phyloP scores from a whole-genome alignment of 2,797 vertebrate genomes.

The Pseudochromis fuscus region DNA sequence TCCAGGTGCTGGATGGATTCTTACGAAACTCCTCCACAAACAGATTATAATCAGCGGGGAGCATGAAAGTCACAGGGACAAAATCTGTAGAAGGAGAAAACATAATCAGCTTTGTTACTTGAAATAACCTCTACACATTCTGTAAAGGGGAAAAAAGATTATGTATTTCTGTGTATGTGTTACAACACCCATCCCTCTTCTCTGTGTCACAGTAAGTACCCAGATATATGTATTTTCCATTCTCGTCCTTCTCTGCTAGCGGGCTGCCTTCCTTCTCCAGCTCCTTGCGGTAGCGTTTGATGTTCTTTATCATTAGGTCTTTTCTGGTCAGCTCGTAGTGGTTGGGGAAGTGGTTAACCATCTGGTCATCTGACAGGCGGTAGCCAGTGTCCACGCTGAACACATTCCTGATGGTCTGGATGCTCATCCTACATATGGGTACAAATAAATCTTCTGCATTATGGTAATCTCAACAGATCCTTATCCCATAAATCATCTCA shows the following conservation, averaged over 20 bases:
- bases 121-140: background rate
- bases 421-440: conserved; percentile 91
- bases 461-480: background rate
- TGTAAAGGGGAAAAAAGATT: background rate
- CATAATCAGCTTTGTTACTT: background rate
- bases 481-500: background rate
- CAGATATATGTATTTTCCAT: conserved; percentile 95
- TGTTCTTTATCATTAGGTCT: conserved; percentile 99
- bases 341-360: conserved; percentile 99
- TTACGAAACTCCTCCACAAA: conserved; percentile 99
- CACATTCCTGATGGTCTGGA: conserved; percentile 96
- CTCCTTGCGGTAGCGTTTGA: conserved; percentile 96
- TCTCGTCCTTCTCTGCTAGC: conserved; percentile 96
- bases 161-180: background rate
- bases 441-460: conserved; percentile 4
- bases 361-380: conserved; percentile 96
- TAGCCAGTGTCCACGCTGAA: conserved; percentile 98
- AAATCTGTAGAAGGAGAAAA: conserved; percentile 87
- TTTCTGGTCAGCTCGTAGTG: conserved; percentile 98
- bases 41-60: conserved; percentile 96
- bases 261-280: conserved; percentile 95
- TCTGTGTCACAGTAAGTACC: conserved; percentile 76
- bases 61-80: conserved; percentile 98
- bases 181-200: background rate
- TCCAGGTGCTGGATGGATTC: conserved; percentile 98